These are phyloP conservation scores for Coluber constrictor DNA, from an alignment of 2,797 vertebrate genomes.

Conservation along the genomic window DNA sequence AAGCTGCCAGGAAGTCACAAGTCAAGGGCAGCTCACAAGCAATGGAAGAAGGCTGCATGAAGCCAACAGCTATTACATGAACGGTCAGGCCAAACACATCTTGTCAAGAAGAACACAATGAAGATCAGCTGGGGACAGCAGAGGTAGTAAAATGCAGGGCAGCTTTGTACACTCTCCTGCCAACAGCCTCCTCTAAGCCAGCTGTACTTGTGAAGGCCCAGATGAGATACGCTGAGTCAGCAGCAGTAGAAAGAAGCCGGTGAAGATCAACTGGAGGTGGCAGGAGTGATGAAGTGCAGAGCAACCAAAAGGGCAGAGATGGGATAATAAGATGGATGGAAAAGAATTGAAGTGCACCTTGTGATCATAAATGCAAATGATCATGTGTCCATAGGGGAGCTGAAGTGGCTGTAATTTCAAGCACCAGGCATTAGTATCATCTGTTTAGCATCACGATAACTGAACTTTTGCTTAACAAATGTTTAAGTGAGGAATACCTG, in stretches of 20 bases:
- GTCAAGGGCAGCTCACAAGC: no score
- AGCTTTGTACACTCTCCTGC: no score
- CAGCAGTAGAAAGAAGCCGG: not conserved
- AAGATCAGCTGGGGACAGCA: not conserved
- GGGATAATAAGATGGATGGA: not conserved
- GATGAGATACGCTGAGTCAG: not conserved
- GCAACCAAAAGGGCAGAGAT: not conserved
- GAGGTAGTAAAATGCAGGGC: not conserved
- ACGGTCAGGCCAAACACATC: no score
- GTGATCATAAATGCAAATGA: not conserved
- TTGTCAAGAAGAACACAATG: no score
- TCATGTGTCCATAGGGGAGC: not conserved
- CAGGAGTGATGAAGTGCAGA: not conserved
- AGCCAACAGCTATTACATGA: not conserved
- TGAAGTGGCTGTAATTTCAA: not conserved
- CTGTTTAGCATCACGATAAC: not conserved
- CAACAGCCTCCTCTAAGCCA: not conserved
- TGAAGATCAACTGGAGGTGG: not conserved
- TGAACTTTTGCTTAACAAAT: not conserved
- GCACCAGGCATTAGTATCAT: not conserved
- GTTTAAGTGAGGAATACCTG: not conserved
- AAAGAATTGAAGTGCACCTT: not conserved
- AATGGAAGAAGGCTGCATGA: not conserved
- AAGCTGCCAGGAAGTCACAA: not conserved
- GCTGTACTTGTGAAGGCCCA: not conserved